Evolutionary conservation across 2,888 invertebrate genomes (phyloP), one percentile per base, ranked within the genome.

Genomic region (Dolichopus griseipennis): DNA sequence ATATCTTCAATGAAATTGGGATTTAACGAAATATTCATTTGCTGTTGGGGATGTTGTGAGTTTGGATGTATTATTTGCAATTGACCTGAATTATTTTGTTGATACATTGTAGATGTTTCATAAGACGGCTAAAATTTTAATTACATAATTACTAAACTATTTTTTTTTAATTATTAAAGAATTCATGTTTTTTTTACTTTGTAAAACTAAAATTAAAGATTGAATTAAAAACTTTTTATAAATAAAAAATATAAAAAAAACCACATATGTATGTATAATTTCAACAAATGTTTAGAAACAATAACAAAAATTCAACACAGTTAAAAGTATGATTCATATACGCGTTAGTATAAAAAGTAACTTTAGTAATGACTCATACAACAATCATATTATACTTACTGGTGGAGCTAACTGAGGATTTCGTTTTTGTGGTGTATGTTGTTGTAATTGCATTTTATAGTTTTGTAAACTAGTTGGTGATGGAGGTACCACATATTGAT

Each of bases 1-100:
- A 89, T 87, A 72, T 90, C 90, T 70, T 90, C 90, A 62, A 85
- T 84, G 76, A 84, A 81, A 72, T 81, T 81, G 12, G 81, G 80
- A 75, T 79, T 81, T 21, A 79, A 75, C 2, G 80, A 79, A 5
- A 80, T 78, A 73, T 80, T 79, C 68, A 80, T 79, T 27, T 64
- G 64, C 61, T 68, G 67, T 27, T 68, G 66, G 5, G 33, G n/a
- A 27, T 27, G 63, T 20, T 8, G 37, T 20, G 64, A 20, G 34
- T 15, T 34, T 3, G 64, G 64, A 3, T 22, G 63, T 64, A 34
- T 52, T 52, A 52, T 3, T 52, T 52, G 52, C 15, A 52, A 18
- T 52, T 52, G 52, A 9, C 52, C 52, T 52, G 52, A 18, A 15
- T 52, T 15, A 18, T 15, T 15, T 4, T 15, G 15, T 52, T 52